Percentiles rank a stretch among this genome's conserved stretches.
Evolutionary conservation across 37 sponge, comb jelly and placozoan species (phyloP).

Genomic region (Oscarella lobularis): DNA sequence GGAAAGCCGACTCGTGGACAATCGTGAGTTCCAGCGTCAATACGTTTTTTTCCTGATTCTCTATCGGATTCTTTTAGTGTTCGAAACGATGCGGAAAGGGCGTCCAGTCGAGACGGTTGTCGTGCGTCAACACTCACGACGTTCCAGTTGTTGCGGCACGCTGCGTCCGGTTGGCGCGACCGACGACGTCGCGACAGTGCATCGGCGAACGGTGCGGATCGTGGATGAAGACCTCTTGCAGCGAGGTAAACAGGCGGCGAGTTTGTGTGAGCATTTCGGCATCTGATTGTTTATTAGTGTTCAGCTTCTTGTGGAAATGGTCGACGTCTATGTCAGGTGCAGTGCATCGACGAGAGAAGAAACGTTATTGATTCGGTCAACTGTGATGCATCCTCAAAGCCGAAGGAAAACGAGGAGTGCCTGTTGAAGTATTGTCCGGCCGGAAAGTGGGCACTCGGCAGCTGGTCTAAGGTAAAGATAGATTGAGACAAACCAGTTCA

Average conservation of each 20-base stretch:
- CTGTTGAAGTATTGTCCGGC: not conserved
- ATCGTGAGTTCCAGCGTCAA: not conserved
- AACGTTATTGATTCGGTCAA: not conserved
- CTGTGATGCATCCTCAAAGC: not conserved
- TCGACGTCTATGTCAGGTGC: not conserved
- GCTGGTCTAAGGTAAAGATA: not conserved
- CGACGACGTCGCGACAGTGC: not conserved
- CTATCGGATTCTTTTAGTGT: not conserved
- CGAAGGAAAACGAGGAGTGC: not conserved
- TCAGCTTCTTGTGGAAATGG: not conserved
- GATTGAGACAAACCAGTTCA: not conserved
- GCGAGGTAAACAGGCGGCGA: too few species aligned
- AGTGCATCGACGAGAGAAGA: not conserved
- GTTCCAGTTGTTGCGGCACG: not conserved
- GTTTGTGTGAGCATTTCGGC: too few species aligned
- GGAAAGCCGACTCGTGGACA: not conserved
- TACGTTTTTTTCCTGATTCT: not conserved
- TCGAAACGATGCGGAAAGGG: not conserved
- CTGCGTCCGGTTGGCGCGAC: not conserved
- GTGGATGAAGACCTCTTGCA: not conserved
- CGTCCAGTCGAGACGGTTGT: not conserved
- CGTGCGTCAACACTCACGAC: not conserved
- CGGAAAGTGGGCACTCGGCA: not conserved
- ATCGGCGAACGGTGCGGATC: not conserved
- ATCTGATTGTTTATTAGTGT: too few species aligned